phyloP scores from a whole-genome alignment of 2,113 vertebrate species.

The Cryptotis parvus region DNA sequence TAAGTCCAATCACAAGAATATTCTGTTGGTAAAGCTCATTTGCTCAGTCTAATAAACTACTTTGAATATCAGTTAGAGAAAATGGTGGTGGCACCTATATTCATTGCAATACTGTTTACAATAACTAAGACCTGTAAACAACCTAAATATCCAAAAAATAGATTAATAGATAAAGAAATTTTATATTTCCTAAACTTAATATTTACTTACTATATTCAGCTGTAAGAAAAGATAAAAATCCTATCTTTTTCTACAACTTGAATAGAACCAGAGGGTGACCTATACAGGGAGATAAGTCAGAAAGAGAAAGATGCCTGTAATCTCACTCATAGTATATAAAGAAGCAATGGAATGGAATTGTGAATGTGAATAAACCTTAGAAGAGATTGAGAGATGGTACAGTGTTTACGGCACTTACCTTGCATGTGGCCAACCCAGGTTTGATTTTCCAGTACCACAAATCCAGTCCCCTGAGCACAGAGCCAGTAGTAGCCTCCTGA shows the following conservation, averaged over 20 bases:
- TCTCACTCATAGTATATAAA: neutral
- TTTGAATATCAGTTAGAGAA: conserved; percentile 24
- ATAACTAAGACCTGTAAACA: too few relatives aligned
- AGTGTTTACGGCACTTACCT: neutral
- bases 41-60: conserved; percentile 3
- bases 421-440: neutral
- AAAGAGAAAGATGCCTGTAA: neutral
- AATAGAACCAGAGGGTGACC: neutral
- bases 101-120: too few relatives aligned
- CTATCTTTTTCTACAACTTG: neutral
- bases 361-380: neutral
- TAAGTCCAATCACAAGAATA: neutral
- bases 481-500: too few relatives aligned
- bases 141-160: too few relatives aligned
- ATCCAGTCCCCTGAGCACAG: too few relatives aligned
- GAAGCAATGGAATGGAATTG: neutral
- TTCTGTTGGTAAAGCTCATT: neutral
- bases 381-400: neutral
- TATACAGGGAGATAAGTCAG: neutral
- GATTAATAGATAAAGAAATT: too few relatives aligned
- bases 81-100: neutral
- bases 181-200: too few relatives aligned
- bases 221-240: too few relatives aligned
- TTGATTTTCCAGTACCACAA: neutral
- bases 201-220: too few relatives aligned